Evolutionary conservation across 2,797 vertebrate genomes (phyloP), one percentile per base, ranked within the genome.

Genomic region (Knipowitschia caucasica): DNA sequence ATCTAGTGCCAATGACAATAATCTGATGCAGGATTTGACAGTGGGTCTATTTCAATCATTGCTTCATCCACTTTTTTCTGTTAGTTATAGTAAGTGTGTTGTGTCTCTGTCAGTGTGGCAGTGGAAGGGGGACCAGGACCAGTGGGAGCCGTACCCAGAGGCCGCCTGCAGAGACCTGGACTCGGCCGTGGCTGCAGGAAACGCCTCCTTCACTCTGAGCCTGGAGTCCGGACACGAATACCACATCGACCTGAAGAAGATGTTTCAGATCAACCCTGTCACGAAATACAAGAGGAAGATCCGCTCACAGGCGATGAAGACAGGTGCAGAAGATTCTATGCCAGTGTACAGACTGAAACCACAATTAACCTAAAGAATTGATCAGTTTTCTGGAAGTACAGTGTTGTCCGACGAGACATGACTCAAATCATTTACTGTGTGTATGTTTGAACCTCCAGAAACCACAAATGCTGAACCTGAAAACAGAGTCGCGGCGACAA

Each of bases 231-330:
- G 85, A 5, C 47, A 18, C 0, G 12, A 40, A 8, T 94, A 92
- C 1, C 44, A 74, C 0, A 73, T 93, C 2, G 89, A 93, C 64
- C 75, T 92, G n/a, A 82, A 79, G 66, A 88, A 84, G 63, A 91
- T 93, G 92, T 61, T 88, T 5, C 92, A 94, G 74, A 84, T 73
- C 21, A 93, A 93, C 66, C 71, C 63, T 3, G 70, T 71, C 12
- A 89, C 89, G 1, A 88, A 89, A 21, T 89, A 78, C 71, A 84
- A 89, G 66, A 85, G 91, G 50, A 87, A 77, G 58, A 89, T 93
- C 43, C 83, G 89, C 56, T 77, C 51, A 23, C 82, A 85, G 42
- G 52, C 47, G 3, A 64, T 84, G 2, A 84, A 89, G 57, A 45
- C 72, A 40, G 90, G 91, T 91, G 12, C 10, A n/a, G n/a, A n/a